Evolutionary conservation across 2,113 vertebrate genomes (phyloP).

Genomic region (Rynchops niger): DNA sequence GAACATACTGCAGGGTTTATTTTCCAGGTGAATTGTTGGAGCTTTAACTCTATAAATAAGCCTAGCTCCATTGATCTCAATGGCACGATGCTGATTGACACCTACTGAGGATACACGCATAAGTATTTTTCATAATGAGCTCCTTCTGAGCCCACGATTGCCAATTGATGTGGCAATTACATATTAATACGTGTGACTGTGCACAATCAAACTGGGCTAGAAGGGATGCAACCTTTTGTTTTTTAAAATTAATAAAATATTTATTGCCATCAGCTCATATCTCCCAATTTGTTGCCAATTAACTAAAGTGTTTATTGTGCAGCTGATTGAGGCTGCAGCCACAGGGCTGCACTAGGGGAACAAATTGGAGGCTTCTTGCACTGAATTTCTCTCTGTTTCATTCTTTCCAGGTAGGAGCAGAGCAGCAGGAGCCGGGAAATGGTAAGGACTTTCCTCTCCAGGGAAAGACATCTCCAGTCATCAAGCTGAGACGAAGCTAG

Average conservation of each 20-base stretch:
- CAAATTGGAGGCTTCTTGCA: background rate
- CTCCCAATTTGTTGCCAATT: constrained; percentile 62
- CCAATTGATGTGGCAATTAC: constrained; percentile 57
- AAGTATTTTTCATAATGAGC: constrained; percentile 40
- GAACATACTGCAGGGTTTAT: background rate
- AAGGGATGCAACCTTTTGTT: constrained; percentile 52
- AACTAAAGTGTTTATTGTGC: constrained; percentile 39
- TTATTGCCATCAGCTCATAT: constrained; percentile 50
- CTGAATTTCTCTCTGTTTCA: background rate
- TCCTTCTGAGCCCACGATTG: constrained; percentile 31
- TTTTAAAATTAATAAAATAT: constrained; percentile 59
- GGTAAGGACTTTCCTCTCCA: background rate
- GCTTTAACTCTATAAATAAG: constrained; percentile 15
- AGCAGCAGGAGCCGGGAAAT: background rate
- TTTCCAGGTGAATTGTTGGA: constrained; percentile 30
- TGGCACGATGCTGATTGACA: constrained; percentile 26
- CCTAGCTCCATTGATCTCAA: background rate
- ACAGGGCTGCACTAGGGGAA: background rate
- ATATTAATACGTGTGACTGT: constrained; percentile 21
- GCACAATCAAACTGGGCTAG: constrained; percentile 36
- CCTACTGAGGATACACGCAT: constrained; percentile 9
- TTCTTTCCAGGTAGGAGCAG: background rate
- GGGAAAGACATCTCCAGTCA: background rate
- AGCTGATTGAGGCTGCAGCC: constrained; percentile 30
- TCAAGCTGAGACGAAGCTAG: background rate